Conservation (phyloP, 2,797 vertebrate species). For the Amblyraja radiata region DNA sequence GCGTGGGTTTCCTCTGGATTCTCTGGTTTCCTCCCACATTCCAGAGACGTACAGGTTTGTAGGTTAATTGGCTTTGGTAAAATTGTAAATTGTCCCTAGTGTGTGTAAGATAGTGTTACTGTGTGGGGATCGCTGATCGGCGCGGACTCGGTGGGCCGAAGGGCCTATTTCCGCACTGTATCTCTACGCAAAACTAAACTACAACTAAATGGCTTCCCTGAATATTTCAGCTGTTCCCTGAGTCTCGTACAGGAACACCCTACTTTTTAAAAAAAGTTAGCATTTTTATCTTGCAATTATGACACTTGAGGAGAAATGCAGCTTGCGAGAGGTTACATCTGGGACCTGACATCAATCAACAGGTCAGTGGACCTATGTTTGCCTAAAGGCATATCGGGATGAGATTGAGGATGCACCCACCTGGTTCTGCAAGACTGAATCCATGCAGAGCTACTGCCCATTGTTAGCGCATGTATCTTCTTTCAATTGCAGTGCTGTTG, state of each 20-base stretch:
- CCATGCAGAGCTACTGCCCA: neutral
- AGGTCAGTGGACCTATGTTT: neutral
- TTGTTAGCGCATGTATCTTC: neutral
- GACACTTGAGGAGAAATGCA: neutral
- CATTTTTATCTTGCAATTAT: neutral
- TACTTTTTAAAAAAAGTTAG: too few relatives aligned
- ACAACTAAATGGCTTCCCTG: neutral
- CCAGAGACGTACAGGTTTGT: too few relatives aligned
- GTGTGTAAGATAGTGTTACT: too few relatives aligned
- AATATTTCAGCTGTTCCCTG: neutral
- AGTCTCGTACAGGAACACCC: too few relatives aligned
- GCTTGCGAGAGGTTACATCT: neutral
- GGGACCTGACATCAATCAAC: neutral
- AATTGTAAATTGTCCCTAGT: too few relatives aligned
- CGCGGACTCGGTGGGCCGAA: too few relatives aligned
- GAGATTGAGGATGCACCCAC: neutral
- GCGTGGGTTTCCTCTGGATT: too few relatives aligned
- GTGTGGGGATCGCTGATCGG: too few relatives aligned
- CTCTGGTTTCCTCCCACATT: too few relatives aligned
- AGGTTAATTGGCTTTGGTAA: too few relatives aligned
- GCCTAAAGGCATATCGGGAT: neutral
- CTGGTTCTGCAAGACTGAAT: conserved; percentile 19
- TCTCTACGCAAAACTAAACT: too few relatives aligned
- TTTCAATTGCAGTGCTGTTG: neutral
- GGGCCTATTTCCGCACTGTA: too few relatives aligned